A percentile compares a stretch with the other conserved stretches of the same genome.
phyloP scores from a whole-genome alignment of 2,797 vertebrate species.

The Petrocephalus schoutedeni region DNA sequence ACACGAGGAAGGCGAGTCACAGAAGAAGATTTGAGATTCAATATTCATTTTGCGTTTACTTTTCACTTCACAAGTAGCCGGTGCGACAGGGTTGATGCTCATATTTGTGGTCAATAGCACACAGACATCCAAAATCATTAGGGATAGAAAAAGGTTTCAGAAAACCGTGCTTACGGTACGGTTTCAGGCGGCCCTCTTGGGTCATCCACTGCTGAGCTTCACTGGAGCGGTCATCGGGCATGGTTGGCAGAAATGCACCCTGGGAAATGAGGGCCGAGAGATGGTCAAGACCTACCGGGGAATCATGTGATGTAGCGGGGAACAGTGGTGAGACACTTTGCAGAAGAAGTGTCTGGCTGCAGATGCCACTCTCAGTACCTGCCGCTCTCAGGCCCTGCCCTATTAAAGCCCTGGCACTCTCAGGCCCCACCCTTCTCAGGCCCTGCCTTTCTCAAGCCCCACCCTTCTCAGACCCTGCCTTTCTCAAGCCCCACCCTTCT shows the following conservation, averaged over 20 bases:
- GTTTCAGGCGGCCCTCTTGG: accelerated
- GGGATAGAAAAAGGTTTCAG: neutral
- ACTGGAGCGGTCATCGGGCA: conserved; percentile 57
- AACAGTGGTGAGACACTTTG: neutral
- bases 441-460: too few relatives aligned
- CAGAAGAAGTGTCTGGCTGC: neutral
- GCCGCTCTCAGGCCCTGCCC: too few relatives aligned
- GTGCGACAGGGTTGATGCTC: neutral
- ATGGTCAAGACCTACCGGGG: neutral
- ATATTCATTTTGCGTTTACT: neutral
- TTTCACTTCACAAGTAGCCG: neutral
- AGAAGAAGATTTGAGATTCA: neutral
- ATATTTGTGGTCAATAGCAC: neutral
- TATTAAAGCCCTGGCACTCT: too few relatives aligned
- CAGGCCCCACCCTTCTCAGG: too few relatives aligned
- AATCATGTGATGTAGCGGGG: neutral
- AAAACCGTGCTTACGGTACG: conserved; percentile 50
- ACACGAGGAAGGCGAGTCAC: neutral
- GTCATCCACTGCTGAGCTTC: conserved; percentile 38
- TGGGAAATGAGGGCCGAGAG: conserved; percentile 24
- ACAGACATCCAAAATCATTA: neutral
- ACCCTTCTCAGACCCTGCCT: too few relatives aligned
- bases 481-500: too few relatives aligned
- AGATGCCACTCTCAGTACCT: neutral
- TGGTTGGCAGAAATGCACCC: conserved; percentile 61